Evolutionary conservation across 1,140 invertebrate genomes (phyloP), one percentile per base, ranked within the genome.

Genomic region (Bombus impatiens): DNA sequence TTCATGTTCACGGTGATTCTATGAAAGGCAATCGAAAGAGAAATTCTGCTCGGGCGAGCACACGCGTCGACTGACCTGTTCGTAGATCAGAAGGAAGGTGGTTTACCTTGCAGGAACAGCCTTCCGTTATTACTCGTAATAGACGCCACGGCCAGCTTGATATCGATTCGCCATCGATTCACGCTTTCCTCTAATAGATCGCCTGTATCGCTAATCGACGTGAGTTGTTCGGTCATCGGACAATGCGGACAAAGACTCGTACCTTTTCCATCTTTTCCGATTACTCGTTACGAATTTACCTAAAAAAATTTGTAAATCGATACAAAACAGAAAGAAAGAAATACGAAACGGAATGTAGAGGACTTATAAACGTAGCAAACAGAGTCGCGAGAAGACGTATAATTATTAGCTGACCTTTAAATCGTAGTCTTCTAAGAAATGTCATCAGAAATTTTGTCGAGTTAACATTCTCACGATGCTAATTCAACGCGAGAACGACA

Each of bases 31-130:
- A 84, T 70, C 79, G 80, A 59, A 82, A 90, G 89, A 90, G 89
- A 90, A 90, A 90, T 90, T 90, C 78, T 72, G 70, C 28, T 35
- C 13, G 35, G 13, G 37, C 25, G 22, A 12, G 22, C 40, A 37
- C 32, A 44, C 81, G 59, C 53, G 53, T 77, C 42, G 40, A 72
- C 85, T 25, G 32, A 67, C 81, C n/a, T 68, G 67, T 72, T 53
- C 37, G 70, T 65, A 40, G 70, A 35, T 62, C 80, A 86, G 88
- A 88, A 90, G 57, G 84, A 90, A 90, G 89, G 89, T 90, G 86
- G 91, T 92, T 92, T 86, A 92, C 91, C 91, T 92, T 92, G 91
- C 84, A 76, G 80, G 65, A 78, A 88, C 84, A 90, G 87, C 89
- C 91, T 92, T 92, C 91, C 91, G 89, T 92, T 91, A 91, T 91